Percentiles rank a stretch among this genome's conserved stretches.
phyloP scores from a whole-genome alignment of 2,888 invertebrate species.

The Hypomecis punctinalis region DNA sequence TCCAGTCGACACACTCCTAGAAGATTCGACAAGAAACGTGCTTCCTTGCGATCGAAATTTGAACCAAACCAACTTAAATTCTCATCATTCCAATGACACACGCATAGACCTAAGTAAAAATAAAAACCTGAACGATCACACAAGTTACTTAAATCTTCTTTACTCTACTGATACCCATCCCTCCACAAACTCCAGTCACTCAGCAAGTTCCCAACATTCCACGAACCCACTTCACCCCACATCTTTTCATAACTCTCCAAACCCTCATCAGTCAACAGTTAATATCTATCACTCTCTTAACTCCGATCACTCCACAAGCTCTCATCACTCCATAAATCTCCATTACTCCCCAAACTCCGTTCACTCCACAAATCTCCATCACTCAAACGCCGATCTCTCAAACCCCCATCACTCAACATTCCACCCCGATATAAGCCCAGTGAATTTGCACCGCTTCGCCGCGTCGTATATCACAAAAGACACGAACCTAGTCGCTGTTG shows the following conservation, averaged over 20 bases:
- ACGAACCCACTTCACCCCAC: too few species aligned
- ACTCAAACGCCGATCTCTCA: neutral
- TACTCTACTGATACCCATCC: neutral
- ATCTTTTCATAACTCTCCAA: neutral
- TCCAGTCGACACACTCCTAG: conserved; percentile 24
- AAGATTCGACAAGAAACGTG: conserved; percentile 15
- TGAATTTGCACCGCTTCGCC: conserved; percentile 85
- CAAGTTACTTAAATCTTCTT: neutral
- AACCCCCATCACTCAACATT: neutral
- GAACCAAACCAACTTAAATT: conserved; percentile 36
- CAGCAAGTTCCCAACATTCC: neutral
- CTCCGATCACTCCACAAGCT: neutral
- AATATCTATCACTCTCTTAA: neutral
- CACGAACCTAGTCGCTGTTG: conserved; percentile 81
- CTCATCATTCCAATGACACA: conserved; percentile 34
- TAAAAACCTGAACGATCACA: neutral
- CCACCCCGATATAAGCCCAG: neutral
- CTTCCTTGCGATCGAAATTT: neutral
- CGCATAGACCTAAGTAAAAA: neutral
- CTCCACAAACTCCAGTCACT: neutral
- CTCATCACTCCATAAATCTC: neutral
- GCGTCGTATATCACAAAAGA: conserved; percentile 85
- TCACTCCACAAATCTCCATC: neutral
- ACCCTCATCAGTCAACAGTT: too few species aligned
- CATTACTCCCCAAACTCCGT: neutral